Evolutionary conservation across 2,797 vertebrate genomes (phyloP), one percentile per base, ranked within the genome.

Genomic region (Siniperca scherzeri): DNA sequence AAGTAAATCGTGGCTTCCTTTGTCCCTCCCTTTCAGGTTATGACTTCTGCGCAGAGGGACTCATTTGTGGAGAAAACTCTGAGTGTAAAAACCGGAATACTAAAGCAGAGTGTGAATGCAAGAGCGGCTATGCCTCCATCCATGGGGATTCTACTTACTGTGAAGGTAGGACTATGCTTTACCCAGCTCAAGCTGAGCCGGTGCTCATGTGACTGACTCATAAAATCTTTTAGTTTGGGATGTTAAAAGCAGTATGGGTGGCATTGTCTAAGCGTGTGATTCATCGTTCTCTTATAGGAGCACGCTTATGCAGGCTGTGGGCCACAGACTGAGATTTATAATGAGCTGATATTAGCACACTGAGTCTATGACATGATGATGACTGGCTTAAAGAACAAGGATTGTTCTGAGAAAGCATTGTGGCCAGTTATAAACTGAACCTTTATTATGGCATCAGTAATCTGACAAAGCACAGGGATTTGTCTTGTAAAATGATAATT

Each of bases 11-110:
- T 72, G 46, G 27, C 59, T 81, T 85, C 71, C 82, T 85, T 79
- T 89, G 68, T 85, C 76, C 74, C 21, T 80, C 30, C 88, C 64
- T 87, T 94, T 83, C 88, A 99, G 98, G 98, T 87, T 97, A 99
- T 81, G 97, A 99, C 94, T 99, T 99, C 91, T 99, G 98, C 79
- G 95, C 97, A 38, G 97, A 98, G 90, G 97, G 97, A 77, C 94
- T 98, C 83, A 96, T 94, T 85, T 99, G 98, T 93, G 97, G 98
- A 74, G 97, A 98, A 92, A 99, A 99, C 83, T 98, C 98, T 0
- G 96, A 97, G 82, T 99, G 98, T 91, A 97, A 96, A 93, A 99
- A 98, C 90, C 95, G 94, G 95, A 97, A 97, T 92, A 98, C 96
- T 14, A 97, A 96, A 95, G 97, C 98, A 0, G 96, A 97, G 61